These are phyloP conservation scores for Numenius arquata DNA, from an alignment of 2,113 vertebrate genomes.

Conservation along the genomic window DNA sequence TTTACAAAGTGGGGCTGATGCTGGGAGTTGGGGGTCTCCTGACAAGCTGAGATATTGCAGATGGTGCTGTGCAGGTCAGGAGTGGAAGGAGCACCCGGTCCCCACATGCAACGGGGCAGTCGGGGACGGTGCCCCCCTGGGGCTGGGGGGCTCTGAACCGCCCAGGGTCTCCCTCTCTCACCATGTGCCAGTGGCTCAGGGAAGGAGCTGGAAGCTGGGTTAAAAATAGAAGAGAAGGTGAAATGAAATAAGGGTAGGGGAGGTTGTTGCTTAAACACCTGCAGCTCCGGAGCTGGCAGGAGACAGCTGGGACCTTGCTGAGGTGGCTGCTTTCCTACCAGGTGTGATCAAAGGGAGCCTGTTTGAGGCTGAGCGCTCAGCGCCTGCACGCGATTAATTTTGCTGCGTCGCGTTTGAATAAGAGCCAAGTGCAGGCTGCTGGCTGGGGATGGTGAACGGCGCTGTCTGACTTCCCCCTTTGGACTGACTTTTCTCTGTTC, in stretches of 20 bases:
- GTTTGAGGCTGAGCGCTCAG: background rate
- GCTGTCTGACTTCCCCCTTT: background rate
- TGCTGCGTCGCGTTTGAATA: background rate
- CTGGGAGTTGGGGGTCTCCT: background rate
- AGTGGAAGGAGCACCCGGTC: background rate
- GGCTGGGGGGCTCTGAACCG: background rate
- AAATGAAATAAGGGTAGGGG: background rate
- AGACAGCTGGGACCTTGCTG: background rate
- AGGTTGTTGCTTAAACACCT: background rate
- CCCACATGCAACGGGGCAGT: rapidly evolving
- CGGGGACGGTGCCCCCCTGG: background rate
- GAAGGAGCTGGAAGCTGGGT: background rate
- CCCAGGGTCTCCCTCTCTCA: background rate
- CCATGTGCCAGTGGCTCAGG: rapidly evolving
- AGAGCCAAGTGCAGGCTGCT: background rate
- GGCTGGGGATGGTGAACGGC: rapidly evolving
- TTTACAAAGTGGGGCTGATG: rapidly evolving
- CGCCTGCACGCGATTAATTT: background rate
- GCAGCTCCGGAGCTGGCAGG: background rate
- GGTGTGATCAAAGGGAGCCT: background rate
- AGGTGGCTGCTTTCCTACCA: background rate
- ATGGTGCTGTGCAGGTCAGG: background rate
- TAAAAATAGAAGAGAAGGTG: background rate
- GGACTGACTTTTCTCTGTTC: background rate
- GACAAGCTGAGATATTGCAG: background rate